phyloP scores from a whole-genome alignment of 2,113 vertebrate genomes.

The Globicephala melas region DNA sequence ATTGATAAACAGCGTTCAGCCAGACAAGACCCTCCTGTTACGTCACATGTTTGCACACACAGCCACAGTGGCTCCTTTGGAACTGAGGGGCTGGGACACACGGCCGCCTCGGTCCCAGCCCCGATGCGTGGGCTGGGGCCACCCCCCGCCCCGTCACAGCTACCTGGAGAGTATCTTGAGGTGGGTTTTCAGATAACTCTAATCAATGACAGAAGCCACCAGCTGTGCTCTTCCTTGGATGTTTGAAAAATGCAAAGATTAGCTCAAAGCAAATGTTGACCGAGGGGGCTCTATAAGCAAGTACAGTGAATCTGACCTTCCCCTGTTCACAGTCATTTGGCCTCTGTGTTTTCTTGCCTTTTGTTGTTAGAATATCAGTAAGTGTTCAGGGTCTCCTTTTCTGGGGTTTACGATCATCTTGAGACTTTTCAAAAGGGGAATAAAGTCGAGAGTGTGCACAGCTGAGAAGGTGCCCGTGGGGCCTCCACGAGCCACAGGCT shows the following conservation, averaged over 20 bases:
- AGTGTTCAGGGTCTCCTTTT: background rate
- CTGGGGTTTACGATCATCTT: background rate
- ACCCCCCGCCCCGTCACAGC: accelerated
- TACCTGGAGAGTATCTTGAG: accelerated
- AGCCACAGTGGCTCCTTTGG: accelerated
- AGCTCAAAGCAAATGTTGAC: accelerated
- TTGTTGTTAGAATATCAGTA: background rate
- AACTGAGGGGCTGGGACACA: accelerated
- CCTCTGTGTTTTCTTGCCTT: background rate
- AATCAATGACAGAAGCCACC: accelerated
- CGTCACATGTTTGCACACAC: accelerated
- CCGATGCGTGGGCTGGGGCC: accelerated
- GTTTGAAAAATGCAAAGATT: background rate
- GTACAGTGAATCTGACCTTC: background rate
- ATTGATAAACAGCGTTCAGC: background rate
- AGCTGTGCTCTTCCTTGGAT: background rate
- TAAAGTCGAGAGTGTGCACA: accelerated
- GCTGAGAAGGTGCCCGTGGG: accelerated
- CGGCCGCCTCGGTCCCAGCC: accelerated
- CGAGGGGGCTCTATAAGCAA: background rate
- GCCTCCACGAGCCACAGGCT: accelerated
- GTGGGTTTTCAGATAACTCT: accelerated
- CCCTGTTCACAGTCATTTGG: accelerated
- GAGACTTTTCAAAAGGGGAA: background rate
- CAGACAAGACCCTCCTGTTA: background rate